A percentile compares a stretch with the other conserved stretches of the same genome.
phyloP scores from a whole-genome alignment of 1,140 invertebrate genomes.

The Leptinotarsa texana region DNA sequence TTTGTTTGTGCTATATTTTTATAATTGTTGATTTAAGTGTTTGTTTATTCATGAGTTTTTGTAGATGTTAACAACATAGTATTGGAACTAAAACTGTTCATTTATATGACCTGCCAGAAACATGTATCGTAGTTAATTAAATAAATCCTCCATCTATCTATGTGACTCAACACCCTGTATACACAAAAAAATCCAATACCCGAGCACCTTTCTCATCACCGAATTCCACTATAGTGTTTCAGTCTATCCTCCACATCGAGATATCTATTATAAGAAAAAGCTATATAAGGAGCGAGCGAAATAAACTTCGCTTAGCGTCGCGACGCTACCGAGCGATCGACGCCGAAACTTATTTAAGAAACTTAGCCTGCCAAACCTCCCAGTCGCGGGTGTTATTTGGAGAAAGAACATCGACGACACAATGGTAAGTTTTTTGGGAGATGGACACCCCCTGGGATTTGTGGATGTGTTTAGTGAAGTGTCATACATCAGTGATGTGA shows the following conservation, averaged over 20 bases:
- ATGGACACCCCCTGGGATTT: background rate
- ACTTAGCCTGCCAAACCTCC: slow-evolving; percentile 8
- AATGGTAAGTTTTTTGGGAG: slow-evolving; percentile 46
- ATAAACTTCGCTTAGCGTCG: slow-evolving; percentile 30
- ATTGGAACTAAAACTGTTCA: too few species aligned
- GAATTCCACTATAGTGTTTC: slow-evolving; percentile 45
- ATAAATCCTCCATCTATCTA: too few species aligned
- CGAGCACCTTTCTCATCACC: background rate
- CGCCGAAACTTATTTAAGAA: slow-evolving; percentile 52
- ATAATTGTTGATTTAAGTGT: too few species aligned
- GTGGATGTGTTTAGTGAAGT: background rate
- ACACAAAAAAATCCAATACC: background rate
- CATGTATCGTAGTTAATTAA: too few species aligned
- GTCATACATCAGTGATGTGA: slow-evolving; percentile 9
- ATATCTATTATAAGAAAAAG: slow-evolving; percentile 49
- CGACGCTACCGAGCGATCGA: slow-evolving; percentile 25
- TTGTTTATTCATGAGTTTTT: too few species aligned
- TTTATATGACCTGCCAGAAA: too few species aligned
- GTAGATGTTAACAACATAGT: too few species aligned
- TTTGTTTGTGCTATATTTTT: too few species aligned
- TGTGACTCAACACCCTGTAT: too few species aligned
- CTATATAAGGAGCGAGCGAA: slow-evolving; percentile 52
- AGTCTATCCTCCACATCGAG: slow-evolving; percentile 30
- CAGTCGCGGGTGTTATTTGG: slow-evolving; percentile 51
- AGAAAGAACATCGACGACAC: slow-evolving; percentile 44